A percentile compares a stretch with the other conserved stretches of the same genome.
Evolutionary conservation across 35 echinoderm and acorn worm species (phyloP).

Genomic region (Acanthaster planci): DNA sequence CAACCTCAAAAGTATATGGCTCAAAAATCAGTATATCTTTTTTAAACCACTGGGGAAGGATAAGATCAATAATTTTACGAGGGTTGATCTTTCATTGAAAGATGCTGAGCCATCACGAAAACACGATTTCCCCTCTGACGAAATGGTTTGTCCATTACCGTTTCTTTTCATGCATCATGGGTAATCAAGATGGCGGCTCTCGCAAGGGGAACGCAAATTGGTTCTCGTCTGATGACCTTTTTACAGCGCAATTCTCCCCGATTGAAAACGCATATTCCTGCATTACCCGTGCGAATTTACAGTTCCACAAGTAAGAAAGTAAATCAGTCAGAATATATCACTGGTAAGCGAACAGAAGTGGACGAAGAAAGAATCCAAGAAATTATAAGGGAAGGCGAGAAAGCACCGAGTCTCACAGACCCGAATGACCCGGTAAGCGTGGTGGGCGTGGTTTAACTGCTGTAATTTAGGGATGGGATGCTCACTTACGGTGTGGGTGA

Average conservation of each 20-base stretch:
- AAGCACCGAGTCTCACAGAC: slow-evolving; percentile 41
- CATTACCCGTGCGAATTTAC: slow-evolving; percentile 31
- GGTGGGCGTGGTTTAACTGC: too few relatives aligned
- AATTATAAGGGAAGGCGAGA: slow-evolving; percentile 68
- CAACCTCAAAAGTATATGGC: too few relatives aligned
- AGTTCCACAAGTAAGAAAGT: slow-evolving; percentile 84
- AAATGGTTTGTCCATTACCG: too few relatives aligned
- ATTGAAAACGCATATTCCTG: slow-evolving; percentile 2
- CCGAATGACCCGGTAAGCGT: slow-evolving; percentile 65
- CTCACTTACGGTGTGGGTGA: too few relatives aligned
- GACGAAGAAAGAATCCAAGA: slow-evolving; percentile 79
- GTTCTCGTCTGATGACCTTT: background rate
- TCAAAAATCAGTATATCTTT: too few relatives aligned
- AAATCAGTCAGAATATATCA: slow-evolving; percentile 83
- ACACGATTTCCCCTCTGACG: too few relatives aligned
- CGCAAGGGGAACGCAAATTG: background rate
- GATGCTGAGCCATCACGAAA: too few relatives aligned
- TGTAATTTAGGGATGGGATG: too few relatives aligned
- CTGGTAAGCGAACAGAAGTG: slow-evolving; percentile 77
- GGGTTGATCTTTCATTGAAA: too few relatives aligned
- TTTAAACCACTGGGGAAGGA: too few relatives aligned
- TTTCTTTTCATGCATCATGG: background rate
- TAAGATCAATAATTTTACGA: too few relatives aligned
- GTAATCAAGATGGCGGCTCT: slow-evolving; percentile 75
- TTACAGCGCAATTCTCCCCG: slow-evolving; percentile 7